Percentiles rank a stretch among this genome's conserved stretches.
phyloP scores from a whole-genome alignment of 2,113 vertebrate genomes.

The Mohoua ochrocephala region DNA sequence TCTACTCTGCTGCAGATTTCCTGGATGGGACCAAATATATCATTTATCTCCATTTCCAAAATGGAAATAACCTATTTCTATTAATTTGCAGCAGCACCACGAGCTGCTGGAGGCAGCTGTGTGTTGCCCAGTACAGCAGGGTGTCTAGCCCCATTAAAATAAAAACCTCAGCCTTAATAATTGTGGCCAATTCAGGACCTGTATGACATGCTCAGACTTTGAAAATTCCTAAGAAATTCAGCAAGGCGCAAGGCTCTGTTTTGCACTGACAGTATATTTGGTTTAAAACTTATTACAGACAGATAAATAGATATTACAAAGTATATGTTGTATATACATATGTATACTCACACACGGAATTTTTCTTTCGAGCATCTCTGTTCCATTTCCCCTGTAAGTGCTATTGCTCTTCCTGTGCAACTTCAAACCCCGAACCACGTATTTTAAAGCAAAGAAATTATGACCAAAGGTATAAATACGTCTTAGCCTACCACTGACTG shows the following conservation, averaged over 20 bases:
- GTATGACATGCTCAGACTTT: not conserved
- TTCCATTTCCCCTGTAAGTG: slow-evolving; percentile 32
- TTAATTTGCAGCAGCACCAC: not conserved
- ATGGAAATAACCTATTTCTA: not conserved
- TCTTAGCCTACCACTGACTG: slow-evolving; percentile 28
- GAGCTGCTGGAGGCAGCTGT: not conserved
- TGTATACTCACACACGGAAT: rapidly evolving
- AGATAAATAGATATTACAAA: slow-evolving; percentile 14
- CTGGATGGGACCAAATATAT: not conserved
- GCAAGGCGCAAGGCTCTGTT: not conserved
- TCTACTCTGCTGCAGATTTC: not conserved
- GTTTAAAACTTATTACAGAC: not conserved
- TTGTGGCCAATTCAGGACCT: not conserved
- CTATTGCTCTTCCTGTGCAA: not conserved
- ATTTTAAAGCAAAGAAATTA: slow-evolving; percentile 51
- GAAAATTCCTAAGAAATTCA: not conserved
- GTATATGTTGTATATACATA: not conserved
- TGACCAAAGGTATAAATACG: slow-evolving; percentile 40
- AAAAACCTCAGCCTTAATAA: not conserved
- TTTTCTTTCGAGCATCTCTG: not conserved
- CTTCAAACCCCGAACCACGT: not conserved
- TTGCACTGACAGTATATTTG: not conserved
- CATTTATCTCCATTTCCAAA: not conserved
- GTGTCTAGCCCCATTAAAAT: not conserved
- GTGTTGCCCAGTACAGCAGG: not conserved